Conservation (phyloP, 92 coral and sea anemone genomes). For the Nematostella vectensis region DNA sequence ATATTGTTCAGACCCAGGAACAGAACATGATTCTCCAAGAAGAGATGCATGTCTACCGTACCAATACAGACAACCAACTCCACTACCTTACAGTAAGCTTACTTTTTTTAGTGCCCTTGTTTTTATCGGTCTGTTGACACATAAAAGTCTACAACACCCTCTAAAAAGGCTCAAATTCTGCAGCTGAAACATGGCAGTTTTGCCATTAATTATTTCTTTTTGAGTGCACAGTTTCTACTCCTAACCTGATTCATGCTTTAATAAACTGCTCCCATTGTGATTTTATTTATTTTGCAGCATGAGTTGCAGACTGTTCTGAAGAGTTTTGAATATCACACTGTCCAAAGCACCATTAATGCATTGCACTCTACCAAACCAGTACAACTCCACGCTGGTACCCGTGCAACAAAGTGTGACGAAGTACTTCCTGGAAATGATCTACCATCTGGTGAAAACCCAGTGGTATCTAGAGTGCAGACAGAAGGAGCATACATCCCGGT, state of each 20-base stretch:
- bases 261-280: no score
- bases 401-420: background rate
- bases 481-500: conserved; percentile 22
- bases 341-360: conserved; percentile 54
- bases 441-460: background rate
- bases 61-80: conserved; percentile 64
- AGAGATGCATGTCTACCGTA: conserved; percentile 46
- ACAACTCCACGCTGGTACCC: conserved; percentile 12
- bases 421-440: background rate
- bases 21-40: conserved; percentile 52
- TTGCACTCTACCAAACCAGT: conserved; percentile 59
- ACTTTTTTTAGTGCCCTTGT: no score
- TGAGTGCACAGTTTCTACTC: no score
- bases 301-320: conserved; percentile 69
- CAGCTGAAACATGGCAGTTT: no score
- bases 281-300: conserved; percentile 29
- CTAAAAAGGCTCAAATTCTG: no score
- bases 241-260: no score
- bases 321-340: conserved; percentile 68
- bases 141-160: no score
- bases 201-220: no score
- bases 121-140: no score
- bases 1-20: conserved; percentile 76
- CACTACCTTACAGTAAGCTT: conserved; percentile 61
- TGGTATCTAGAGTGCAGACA: background rate